Percentiles rank a stretch among this genome's conserved stretches.
Conservation (phyloP, 2,113 vertebrate species). For the Phainopepla nitens region DNA sequence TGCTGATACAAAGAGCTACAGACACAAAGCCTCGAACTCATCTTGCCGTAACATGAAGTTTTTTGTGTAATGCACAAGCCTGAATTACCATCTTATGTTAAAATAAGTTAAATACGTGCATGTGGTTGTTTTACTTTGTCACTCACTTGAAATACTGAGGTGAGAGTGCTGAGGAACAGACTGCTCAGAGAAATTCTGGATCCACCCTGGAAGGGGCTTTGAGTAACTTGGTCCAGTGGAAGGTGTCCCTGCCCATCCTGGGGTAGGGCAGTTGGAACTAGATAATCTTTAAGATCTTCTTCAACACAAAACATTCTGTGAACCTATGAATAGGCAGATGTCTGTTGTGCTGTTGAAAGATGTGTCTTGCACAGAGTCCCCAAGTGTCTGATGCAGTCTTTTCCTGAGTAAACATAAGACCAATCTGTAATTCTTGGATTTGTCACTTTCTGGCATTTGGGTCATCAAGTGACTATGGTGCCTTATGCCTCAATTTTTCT, state of each 20-base stretch:
- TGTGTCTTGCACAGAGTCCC: not conserved
- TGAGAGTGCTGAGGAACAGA: not conserved
- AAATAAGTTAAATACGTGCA: not conserved
- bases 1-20: not conserved
- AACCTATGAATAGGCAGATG: not conserved
- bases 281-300: not conserved
- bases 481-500: not conserved
- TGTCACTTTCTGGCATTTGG: not conserved
- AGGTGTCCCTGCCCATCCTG: not conserved
- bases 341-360: not conserved
- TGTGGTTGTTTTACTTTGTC: not conserved
- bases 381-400: not conserved
- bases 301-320: not conserved
- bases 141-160: not conserved
- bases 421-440: not conserved
- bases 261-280: not conserved
- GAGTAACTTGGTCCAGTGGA: not conserved
- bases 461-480: not conserved
- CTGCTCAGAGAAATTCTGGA: not conserved
- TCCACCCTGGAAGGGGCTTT: not conserved
- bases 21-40: not conserved
- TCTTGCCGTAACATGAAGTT: not conserved
- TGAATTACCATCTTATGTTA: not conserved
- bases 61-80: not conserved
- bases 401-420: not conserved